Evolutionary conservation across 2,888 invertebrate species (phyloP).

Genomic region (Microlaimidae sp.): DNA sequence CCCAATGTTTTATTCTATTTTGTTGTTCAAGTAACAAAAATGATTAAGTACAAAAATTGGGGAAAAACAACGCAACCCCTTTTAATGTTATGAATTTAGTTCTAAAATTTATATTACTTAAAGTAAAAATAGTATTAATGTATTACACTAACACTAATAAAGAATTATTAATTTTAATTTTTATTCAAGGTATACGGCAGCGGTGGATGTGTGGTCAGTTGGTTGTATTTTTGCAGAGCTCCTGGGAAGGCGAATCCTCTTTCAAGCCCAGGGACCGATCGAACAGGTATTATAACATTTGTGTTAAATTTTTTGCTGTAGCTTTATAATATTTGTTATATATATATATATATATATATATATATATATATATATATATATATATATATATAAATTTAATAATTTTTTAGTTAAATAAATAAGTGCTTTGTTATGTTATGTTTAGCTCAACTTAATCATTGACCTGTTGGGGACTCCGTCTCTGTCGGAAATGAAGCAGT

Average conservation of each 20-base stretch:
- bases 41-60: no score
- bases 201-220: constrained; percentile 97
- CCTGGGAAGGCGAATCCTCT: constrained; percentile 79
- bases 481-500: constrained; percentile 84
- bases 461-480: constrained; percentile 89
- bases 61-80: no score
- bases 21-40: no score
- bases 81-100: no score
- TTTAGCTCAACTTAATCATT: constrained; percentile 91
- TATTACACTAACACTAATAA: no score
- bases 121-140: no score
- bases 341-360: neutral
- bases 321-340: neutral
- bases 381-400: neutral
- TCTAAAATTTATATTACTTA: no score
- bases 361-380: neutral
- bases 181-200: constrained; percentile 86
- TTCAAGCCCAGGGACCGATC: constrained; percentile 93
- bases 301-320: neutral
- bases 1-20: no score
- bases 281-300: no score
- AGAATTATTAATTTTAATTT: constrained; percentile 33
- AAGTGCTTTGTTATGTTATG: no score
- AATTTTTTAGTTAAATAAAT: constrained; percentile 13
- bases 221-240: constrained; percentile 98